Conservation (phyloP, 2,113 vertebrate genomes). For the Leuciscus idus region DNA sequence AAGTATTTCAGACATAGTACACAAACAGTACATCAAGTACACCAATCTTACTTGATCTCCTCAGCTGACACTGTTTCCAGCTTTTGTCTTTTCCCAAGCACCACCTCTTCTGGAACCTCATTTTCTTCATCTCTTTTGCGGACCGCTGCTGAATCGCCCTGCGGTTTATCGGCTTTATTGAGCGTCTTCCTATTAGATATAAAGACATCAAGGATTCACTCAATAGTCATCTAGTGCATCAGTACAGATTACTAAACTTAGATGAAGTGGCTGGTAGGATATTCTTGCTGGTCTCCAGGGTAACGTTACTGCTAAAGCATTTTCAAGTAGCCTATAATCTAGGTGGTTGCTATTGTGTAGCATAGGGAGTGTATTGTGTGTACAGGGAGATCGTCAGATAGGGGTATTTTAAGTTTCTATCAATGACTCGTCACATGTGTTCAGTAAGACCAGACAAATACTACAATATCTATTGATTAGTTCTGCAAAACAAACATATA, state of each 20-base stretch:
- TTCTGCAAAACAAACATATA: background rate
- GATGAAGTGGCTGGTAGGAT: background rate
- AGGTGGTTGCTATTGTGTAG: too few relatives aligned
- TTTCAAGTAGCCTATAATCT: background rate
- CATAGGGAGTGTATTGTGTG: too few relatives aligned
- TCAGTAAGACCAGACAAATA: too few relatives aligned
- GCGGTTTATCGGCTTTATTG: constrained; percentile 65
- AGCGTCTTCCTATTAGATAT: constrained; percentile 73
- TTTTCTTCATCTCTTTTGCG: constrained; percentile 80
- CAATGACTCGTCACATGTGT: background rate
- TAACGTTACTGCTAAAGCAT: background rate
- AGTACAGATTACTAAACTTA: background rate
- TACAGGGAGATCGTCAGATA: too few relatives aligned
- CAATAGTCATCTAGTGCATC: background rate
- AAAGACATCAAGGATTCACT: background rate
- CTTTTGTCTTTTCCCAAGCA: constrained; percentile 84
- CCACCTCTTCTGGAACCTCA: constrained; percentile 74
- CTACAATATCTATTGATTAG: background rate
- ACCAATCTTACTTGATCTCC: constrained; percentile 83
- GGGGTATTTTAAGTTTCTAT: background rate
- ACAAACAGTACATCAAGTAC: background rate
- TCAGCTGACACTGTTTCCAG: constrained; percentile 79
- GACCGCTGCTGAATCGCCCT: constrained; percentile 60
- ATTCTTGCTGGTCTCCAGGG: background rate
- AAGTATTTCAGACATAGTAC: too few relatives aligned